Evolutionary conservation across 2,113 vertebrate species (phyloP), one percentile per base, ranked within the genome.

Genomic region (Rutilus rutilus): DNA sequence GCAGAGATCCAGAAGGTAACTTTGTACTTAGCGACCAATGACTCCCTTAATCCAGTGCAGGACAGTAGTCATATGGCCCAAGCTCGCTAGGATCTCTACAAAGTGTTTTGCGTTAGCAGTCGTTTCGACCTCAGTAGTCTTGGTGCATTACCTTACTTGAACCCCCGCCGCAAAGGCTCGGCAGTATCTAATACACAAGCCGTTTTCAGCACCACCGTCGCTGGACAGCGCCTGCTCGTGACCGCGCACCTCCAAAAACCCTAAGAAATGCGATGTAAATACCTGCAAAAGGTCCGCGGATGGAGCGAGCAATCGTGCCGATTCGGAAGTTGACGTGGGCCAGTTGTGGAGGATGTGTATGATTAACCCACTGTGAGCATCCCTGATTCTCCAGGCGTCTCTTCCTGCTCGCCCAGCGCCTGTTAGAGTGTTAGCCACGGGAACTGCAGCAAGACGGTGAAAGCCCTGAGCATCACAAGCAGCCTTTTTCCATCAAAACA

Each of bases 391-490:
- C 62, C 74, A 65, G 25, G 60, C 69, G 45, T 78, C 47, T 87
- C 47, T 87, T 83, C 39, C 81, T 87, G 86, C 81, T 87, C 74
- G 47, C 50, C 30, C 23, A 82, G 79, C 79, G 80, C 80, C 76
- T 85, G 39, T 75, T 5, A 25, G 81, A 78, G 86, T 83, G 86
- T 83, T 60, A n/a, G 74, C 64, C 12, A 57, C 15, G 65, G 74
- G 86, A 87, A 87, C 86, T 87, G 86, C 85, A 86, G 23, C 54
- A 77, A 65, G 84, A 79, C 84, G 64, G 67, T 73, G 39, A 76
- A 76, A 82, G 19, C 73, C 73, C 42, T 36, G 27, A 57, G 27
- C 78, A 76, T 76, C 64, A 75, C 83, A 64, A 69, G 36, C 79
- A 87, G 25, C 57, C 67, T 42, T 71, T 83, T 83, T 23, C 85